Percentiles rank a stretch among this genome's conserved stretches.
Conservation (phyloP, 2,888 invertebrate species). For the Oscheius sp. region DNA sequence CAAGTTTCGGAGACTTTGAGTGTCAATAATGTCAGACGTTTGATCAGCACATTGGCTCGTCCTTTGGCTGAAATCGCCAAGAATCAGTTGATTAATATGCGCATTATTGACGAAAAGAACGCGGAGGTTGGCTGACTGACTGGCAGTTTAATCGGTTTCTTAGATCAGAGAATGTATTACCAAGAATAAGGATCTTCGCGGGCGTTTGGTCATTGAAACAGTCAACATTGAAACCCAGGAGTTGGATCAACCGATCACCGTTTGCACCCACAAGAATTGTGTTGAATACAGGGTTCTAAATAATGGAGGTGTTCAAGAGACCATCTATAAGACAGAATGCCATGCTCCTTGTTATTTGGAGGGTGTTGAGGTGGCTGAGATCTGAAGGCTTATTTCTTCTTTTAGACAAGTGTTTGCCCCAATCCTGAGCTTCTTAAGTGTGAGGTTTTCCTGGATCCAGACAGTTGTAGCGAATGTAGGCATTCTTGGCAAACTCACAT, state of each 20-base stretch:
- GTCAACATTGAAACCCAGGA: slow-evolving; percentile 15
- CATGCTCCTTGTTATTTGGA: not conserved
- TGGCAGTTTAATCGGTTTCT: too few relatives aligned
- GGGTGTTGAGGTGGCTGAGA: not conserved
- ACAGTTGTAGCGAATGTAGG: not conserved
- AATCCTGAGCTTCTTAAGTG: not conserved
- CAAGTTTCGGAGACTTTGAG: slow-evolving; percentile 18
- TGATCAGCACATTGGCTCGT: slow-evolving; percentile 3
- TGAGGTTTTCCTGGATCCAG: not conserved
- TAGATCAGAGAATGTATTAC: not conserved
- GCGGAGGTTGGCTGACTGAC: not conserved
- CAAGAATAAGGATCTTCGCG: not conserved
- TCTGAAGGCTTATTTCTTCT: too few relatives aligned
- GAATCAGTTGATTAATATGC: slow-evolving; percentile 14
- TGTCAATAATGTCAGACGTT: slow-evolving; percentile 5
- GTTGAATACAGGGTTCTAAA: not conserved
- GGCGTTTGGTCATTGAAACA: slow-evolving; percentile 3
- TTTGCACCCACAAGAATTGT: slow-evolving; percentile 8
- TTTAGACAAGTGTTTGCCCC: slow-evolving; percentile 4
- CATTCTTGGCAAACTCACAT: not conserved
- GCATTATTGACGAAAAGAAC: slow-evolving; percentile 9
- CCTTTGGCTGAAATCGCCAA: slow-evolving; percentile 24
- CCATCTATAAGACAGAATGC: not conserved
- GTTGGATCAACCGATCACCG: slow-evolving; percentile 13
- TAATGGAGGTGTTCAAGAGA: not conserved